Conservation (phyloP, 2,113 vertebrate genomes). For the Physeter macrocephalus region DNA sequence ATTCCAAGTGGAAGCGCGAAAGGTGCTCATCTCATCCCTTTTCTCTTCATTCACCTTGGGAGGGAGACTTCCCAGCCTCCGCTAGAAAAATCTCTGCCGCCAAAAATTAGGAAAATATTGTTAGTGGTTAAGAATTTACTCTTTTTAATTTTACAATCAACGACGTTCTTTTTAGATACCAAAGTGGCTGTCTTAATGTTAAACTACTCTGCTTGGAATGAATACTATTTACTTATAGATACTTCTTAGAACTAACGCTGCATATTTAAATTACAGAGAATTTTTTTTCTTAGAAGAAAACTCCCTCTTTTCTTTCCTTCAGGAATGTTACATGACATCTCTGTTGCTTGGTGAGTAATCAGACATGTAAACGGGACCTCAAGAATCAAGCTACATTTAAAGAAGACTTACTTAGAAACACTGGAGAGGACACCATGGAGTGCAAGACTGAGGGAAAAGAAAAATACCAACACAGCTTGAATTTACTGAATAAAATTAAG, state of each 20-base stretch:
- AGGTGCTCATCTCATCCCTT: neutral
- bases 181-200: neutral
- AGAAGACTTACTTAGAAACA: neutral
- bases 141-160: neutral
- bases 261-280: neutral
- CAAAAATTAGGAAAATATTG: neutral
- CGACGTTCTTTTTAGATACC: neutral
- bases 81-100: neutral
- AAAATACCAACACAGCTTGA: slow-evolving; percentile 82
- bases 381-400: slow-evolving; percentile 13
- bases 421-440: slow-evolving; percentile 82
- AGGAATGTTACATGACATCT: slow-evolving; percentile 56
- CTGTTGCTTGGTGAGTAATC: slow-evolving; percentile 17
- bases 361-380: slow-evolving; percentile 35
- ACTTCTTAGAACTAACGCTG: neutral
- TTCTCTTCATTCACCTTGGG: neutral
- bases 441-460: slow-evolving; percentile 71
- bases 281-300: slow-evolving; percentile 41
- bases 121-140: neutral
- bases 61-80: neutral
- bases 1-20: neutral
- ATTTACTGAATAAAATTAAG: slow-evolving; percentile 86
- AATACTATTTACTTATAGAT: slow-evolving; percentile 3
- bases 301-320: slow-evolving; percentile 41
- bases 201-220: slow-evolving; percentile 1